Evolutionary conservation across 2,888 invertebrate species (phyloP).

Genomic region (Campoletis raptor): DNA sequence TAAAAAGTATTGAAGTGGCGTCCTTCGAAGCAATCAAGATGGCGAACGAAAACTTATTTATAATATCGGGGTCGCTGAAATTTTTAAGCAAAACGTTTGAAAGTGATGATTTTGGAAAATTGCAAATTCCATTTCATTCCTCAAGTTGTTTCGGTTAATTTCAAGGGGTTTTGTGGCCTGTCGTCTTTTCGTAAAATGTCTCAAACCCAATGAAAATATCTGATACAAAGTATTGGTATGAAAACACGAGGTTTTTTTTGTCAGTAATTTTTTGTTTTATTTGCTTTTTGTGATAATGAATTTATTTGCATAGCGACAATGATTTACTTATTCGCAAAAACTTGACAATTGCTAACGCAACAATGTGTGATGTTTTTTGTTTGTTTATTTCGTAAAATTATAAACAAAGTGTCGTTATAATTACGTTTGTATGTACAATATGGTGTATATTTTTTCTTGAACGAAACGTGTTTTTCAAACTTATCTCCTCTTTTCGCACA

Average conservation of each 20-base stretch:
- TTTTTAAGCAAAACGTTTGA: not conserved
- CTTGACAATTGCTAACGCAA: conserved; percentile 28
- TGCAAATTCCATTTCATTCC: too few species aligned
- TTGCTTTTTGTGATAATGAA: conserved; percentile 21
- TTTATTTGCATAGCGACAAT: conserved; percentile 36
- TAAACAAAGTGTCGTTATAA: conserved; percentile 3
- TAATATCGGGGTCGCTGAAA: not conserved
- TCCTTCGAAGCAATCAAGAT: not conserved
- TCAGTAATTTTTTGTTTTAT: not conserved
- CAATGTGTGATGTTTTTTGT: conserved; percentile 27
- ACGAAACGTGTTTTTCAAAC: not conserved
- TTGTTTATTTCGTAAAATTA: conserved; percentile 2
- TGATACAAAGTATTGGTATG: not conserved
- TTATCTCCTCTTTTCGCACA: not conserved
- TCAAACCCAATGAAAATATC: not conserved
- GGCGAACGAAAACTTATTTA: not conserved
- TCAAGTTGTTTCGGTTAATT: too few species aligned
- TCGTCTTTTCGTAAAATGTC: not conserved
- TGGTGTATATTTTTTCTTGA: not conserved
- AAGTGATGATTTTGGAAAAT: too few species aligned
- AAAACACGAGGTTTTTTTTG: not conserved
- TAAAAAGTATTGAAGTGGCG: not conserved
- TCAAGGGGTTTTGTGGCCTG: not conserved
- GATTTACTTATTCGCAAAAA: conserved; percentile 27
- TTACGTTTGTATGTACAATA: conserved; percentile 42